Percentiles rank a stretch among this genome's conserved stretches.
Evolutionary conservation across 2,888 invertebrate genomes (phyloP).

Genomic region (Tipula confusa): DNA sequence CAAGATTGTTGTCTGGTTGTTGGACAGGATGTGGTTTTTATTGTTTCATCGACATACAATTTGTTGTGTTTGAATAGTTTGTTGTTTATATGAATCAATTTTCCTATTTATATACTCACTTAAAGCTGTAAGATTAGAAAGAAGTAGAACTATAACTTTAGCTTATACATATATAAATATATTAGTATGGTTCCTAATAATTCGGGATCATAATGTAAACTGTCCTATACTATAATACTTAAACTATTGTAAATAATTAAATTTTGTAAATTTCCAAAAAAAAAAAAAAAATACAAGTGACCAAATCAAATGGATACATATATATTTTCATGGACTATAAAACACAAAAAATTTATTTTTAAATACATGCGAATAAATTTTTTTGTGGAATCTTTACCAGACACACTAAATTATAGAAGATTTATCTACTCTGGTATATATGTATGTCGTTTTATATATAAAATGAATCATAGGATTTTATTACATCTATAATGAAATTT

Average conservation of each 20-base stretch:
- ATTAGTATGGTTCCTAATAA: too few species aligned
- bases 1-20: background rate
- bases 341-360: background rate
- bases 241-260: background rate
- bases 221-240: background rate
- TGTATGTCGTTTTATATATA: background rate
- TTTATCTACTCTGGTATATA: background rate
- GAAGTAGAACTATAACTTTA: too few species aligned
- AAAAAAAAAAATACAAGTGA: background rate
- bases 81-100: too few species aligned
- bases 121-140: too few species aligned
- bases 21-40: background rate
- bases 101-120: too few species aligned
- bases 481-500: background rate
- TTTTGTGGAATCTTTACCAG: constrained; percentile 3
- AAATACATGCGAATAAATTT: background rate
- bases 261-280: background rate
- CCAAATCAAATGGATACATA: background rate
- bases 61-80: too few species aligned
- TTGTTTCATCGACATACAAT: background rate
- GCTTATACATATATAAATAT: too few species aligned
- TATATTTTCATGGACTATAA: constrained; percentile 25
- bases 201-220: too few species aligned
- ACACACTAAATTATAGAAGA: constrained; percentile 5
- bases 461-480: background rate